Percentiles rank a stretch among this genome's conserved stretches.
Conservation (phyloP, 2,113 vertebrate species). For the Cettia cetti region DNA sequence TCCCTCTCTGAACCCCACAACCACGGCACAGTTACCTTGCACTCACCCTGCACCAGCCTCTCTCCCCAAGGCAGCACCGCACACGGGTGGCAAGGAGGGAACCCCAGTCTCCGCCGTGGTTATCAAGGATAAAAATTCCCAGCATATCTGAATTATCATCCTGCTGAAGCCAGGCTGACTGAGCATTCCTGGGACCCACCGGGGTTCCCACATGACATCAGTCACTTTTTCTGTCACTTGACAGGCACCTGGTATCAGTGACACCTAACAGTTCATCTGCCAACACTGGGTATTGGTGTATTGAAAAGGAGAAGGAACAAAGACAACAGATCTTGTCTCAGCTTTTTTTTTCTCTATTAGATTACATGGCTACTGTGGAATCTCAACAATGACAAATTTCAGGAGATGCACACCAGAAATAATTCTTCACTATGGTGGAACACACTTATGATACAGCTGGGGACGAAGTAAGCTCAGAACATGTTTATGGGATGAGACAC, state of each 20-base stretch:
- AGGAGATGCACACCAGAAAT: background rate
- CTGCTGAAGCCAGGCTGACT: background rate
- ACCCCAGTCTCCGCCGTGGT: fast-evolving
- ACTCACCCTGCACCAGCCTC: background rate
- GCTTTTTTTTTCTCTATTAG: background rate
- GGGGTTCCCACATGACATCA: background rate
- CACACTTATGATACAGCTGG: background rate
- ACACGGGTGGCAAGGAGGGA: background rate
- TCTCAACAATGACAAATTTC: background rate
- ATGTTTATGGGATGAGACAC: background rate
- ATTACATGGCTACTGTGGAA: background rate
- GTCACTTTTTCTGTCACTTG: background rate
- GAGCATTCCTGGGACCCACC: background rate
- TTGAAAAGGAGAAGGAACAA: background rate
- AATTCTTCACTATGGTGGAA: background rate
- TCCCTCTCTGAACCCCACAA: background rate
- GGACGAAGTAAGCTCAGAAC: background rate
- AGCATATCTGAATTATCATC: background rate
- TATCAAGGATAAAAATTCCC: background rate
- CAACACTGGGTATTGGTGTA: background rate
- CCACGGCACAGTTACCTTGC: fast-evolving
- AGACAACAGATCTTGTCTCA: background rate
- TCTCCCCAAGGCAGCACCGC: fast-evolving
- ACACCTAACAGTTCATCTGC: background rate
- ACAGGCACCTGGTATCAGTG: background rate